Evolutionary conservation across 1,140 invertebrate species (phyloP), one percentile per base, ranked within the genome.

Genomic region (Listronotus bonariensis): DNA sequence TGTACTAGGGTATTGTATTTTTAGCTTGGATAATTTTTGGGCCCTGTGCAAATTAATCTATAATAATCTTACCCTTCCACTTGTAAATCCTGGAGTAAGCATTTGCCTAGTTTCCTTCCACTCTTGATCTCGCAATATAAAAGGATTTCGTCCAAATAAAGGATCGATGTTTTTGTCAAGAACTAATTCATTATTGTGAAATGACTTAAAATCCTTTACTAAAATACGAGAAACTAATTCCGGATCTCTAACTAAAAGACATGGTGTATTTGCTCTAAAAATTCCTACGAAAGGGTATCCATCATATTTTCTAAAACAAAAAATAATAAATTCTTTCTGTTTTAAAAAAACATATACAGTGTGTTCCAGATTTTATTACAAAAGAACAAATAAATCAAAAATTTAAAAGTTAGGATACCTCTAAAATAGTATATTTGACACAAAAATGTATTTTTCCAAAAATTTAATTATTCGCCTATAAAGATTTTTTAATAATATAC

Each of bases 61-160:
- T 26, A n/a, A 14, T 18, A 26, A 20, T 56, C 60, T 55, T 70
- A 80, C 74, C 17, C 76, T 73, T n/a, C 76, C 74, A 3, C 76
- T 78, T n/a, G 83, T 85, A 60, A 87, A 80, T 10, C 82, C 78
- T 0, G 84, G 81, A 32, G 83, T 82, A 41, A 85, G 77, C 38
- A 84, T 77, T 7, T 72, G 74, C 34, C 85, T 73, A 15, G 82
- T 80, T 43, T 78, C 71, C 51, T 84, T 84, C 86, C 86, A 88
- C 58, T 75, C 73, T 9, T 81, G 74, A 11, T 79, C 82, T 26
- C 72, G 70, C 8, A 78, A 65, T 20, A 79, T 65, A 60, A 83
- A 83, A 0, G 82, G 80, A 74, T 84, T 83, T 5, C 70, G 59
- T 0, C 64, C 69, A 14, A 77, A 72, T 20, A 82, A 74, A 26